Conservation (phyloP, 2,888 invertebrate genomes). For the Epistrophe grossulariae region DNA sequence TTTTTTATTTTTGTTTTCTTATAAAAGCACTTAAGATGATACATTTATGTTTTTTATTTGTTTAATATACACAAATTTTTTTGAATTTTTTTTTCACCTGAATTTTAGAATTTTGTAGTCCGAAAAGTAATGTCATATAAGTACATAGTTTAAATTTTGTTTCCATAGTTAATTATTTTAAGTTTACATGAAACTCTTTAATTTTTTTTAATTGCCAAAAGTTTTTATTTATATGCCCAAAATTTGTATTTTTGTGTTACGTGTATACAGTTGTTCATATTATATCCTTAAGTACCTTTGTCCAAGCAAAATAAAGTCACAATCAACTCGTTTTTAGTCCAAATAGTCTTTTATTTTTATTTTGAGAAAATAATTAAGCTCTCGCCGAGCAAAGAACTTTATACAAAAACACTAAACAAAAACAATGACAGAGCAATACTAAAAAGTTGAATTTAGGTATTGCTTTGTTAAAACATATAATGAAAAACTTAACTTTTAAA, state of each 20-base stretch:
- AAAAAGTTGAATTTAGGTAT: too few relatives aligned
- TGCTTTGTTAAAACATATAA: too few relatives aligned
- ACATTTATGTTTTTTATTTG: constrained; percentile 44
- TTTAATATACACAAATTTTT: constrained; percentile 47
- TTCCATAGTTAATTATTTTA: constrained; percentile 28
- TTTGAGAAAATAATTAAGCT: too few relatives aligned
- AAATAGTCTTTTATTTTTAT: neutral
- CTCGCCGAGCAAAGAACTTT: too few relatives aligned
- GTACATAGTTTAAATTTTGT: constrained; percentile 30
- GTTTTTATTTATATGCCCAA: constrained; percentile 59
- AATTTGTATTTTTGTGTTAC: constrained; percentile 55
- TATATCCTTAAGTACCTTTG: constrained; percentile 72
- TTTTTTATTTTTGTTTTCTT: constrained; percentile 47
- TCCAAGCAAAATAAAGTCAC: constrained; percentile 43
- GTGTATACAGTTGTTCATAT: constrained; percentile 49
- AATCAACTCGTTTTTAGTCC: neutral
- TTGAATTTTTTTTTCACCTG: constrained; percentile 79
- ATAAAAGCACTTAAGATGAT: constrained; percentile 76
- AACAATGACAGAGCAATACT: too few relatives aligned
- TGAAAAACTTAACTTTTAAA: too few relatives aligned
- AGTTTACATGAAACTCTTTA: constrained; percentile 38
- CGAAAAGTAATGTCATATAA: constrained; percentile 79
- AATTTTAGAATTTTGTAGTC: constrained; percentile 84
- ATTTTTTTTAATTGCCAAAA: constrained; percentile 61
- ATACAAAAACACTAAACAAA: too few relatives aligned